Base-by-base conservation (phyloP, 1,140 invertebrate genomes). In the Brachionus manjavacas region DNA sequence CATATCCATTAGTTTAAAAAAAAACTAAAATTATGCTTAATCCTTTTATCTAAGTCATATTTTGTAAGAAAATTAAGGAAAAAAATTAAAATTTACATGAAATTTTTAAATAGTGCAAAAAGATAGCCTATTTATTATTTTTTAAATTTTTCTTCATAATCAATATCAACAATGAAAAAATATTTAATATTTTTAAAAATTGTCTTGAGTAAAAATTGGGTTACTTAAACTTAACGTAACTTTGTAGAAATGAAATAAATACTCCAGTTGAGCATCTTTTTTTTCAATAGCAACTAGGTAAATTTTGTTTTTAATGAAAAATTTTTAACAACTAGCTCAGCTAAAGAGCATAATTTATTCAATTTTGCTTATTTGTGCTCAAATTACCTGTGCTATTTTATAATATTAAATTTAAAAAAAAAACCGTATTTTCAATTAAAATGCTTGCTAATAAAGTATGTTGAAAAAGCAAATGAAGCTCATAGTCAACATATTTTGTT, bases 321-420 rank as follows among this genome's bases (percentile, higher is more conserved):
- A 20, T 11, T 60, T 60, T 7, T 20, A 20, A 68, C 25, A 31
- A 68, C 28, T 8, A 25, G 31, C 25, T 14, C n/a, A 31, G 4
- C 3, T n/a, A 68, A 68, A 68, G 14, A 68, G 12, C 66, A 68
- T 68, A 68, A 68, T 68, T 68, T 68, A 68, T 68, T 68, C 66
- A 39, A 31, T 68, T 68, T 23, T 1, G n/a, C 25, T 31, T 12
- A 14, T 3, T 68, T 35, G 6, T 68, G 25, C 25, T 31, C 25
- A 68, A 31, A 68, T 68, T 68, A 68, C 66, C 66, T 68, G 66
- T 68, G 31, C 31, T 20, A 20, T 68, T 68, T 66, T 25, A 66
- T 7, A 66, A 66, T 23, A 66, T 66, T 39, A 23, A 60, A 20
- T 20, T 20, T 49, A 4, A 31, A 49, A 60, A 60, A 60, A 60